Base-by-base conservation (phyloP, 2,888 invertebrate genomes). In the Phrixothrix hirtus region DNA sequence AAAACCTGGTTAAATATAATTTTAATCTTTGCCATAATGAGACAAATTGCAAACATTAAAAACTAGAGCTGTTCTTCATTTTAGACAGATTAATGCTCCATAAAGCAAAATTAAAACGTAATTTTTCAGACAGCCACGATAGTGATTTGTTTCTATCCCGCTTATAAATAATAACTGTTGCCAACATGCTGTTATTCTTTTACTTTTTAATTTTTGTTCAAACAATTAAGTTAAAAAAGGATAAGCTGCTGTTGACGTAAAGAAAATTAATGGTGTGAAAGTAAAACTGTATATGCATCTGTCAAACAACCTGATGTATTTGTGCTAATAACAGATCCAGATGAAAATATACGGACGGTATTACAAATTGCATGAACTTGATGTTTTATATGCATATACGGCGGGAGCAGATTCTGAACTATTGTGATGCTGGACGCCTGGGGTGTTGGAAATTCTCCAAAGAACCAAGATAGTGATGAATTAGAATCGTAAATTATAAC, bases 321-420 rank as follows among this genome's bases (percentile, higher is more conserved):
- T 49, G 48, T 47, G 53, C 45, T 55, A 58, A 60, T 58, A 58
- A 58, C 50, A 39, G 55, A 58, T 52, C 36, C 56, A 55, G 57
- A 63, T 60, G 61, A 60, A 60, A 55, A 63, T 60, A 58, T 61
- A 62, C 59, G 55, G 41, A 37, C 53, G 47, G 45, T 46, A 55
- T 57, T 57, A 51, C 51, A 53, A 58, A 61, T 60, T 63, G 57
- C 56, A 56, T 43, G 53, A 53, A 54, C 47, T 54, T 58, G 47
- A 37, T 51, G 47, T 53, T 55, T 57, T 57, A 52, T 60, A 56
- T 51, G 46, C 38, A 44, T 51, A 36, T 36, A 56, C 48, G 37
- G 45, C 51, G 54, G 45, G 38, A 48, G 48, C 58, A 56, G 39
- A 45, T 36, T 34, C 46, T 34, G 35, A 46, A 52, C 51, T 37